Evolutionary conservation across 2,797 vertebrate genomes (phyloP).

Genomic region (Chelidonichthys spinosus): DNA sequence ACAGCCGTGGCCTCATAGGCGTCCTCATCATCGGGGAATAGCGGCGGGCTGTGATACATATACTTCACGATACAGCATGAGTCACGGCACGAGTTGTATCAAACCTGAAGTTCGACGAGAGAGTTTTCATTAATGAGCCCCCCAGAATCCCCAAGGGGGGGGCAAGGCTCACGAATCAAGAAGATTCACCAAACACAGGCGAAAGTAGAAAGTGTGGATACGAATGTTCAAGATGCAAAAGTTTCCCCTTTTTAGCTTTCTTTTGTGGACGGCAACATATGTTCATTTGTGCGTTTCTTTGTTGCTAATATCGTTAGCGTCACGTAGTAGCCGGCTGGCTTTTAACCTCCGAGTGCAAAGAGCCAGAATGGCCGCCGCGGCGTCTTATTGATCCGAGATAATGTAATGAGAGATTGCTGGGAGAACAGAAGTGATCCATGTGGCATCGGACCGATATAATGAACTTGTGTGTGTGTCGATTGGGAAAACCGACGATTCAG

Average conservation of each 20-base stretch:
- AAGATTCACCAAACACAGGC: constrained; percentile 5
- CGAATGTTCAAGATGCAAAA: neutral
- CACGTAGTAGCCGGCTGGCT: constrained; percentile 8
- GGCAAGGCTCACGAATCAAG: no score
- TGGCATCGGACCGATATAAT: constrained; percentile 51
- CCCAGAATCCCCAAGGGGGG: constrained; percentile 18
- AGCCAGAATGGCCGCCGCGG: neutral
- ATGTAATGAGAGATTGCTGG: constrained; percentile 49
- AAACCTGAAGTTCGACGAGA: constrained; percentile 38
- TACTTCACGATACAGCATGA: constrained; percentile 43
- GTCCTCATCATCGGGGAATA: constrained; percentile 45
- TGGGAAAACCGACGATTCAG: constrained; percentile 18
- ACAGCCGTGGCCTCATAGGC: constrained; percentile 24
- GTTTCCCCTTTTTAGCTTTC: constrained; percentile 19
- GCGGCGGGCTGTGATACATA: constrained; percentile 39
- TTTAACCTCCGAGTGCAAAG: constrained; percentile 35
- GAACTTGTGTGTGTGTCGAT: constrained; percentile 50
- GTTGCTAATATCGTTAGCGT: constrained; percentile 3
- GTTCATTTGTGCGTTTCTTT: constrained; percentile 5
- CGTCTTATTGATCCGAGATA: constrained; percentile 60
- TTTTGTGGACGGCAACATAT: constrained; percentile 1
- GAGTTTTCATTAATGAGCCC: constrained; percentile 42
- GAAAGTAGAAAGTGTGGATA: neutral
- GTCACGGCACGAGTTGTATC: constrained; percentile 37
- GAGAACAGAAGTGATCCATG: constrained; percentile 50